Conservation (phyloP, 2,113 vertebrate genomes). For the Aspidoscelis tigris region DNA sequence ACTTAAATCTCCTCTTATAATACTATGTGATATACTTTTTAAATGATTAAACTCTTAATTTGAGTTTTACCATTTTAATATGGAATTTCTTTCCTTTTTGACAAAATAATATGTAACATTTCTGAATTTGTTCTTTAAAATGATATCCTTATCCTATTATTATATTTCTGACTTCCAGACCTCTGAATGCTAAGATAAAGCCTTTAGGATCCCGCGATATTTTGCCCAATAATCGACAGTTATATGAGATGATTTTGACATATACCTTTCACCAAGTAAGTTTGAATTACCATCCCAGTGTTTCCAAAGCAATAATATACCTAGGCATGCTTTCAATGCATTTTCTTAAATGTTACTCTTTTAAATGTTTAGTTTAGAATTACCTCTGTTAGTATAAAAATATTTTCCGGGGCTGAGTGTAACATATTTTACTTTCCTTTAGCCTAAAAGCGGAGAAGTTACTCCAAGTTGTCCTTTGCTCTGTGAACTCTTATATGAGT, state of each 20-base stretch:
- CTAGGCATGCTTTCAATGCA: not conserved
- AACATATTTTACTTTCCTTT: conserved; percentile 42
- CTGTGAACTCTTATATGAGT: conserved; percentile 95
- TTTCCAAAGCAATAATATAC: not conserved
- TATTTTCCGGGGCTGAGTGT: not conserved
- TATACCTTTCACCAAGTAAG: conserved; percentile 95
- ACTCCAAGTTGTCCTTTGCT: conserved; percentile 95
- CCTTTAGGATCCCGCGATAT: conserved; percentile 91
- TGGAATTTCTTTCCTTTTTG: not conserved
- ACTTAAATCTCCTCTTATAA: not conserved
- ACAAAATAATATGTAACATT: not conserved
- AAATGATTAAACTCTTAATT: not conserved
- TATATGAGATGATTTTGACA: conserved; percentile 93
- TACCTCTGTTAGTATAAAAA: conserved; percentile 1
- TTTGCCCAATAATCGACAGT: conserved; percentile 93
- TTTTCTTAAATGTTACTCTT: not conserved
- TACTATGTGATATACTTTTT: not conserved
- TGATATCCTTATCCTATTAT: not conserved
- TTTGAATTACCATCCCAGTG: not conserved
- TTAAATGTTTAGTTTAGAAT: not conserved
- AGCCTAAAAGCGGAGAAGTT: conserved; percentile 98
- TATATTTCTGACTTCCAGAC: conserved; percentile 77
- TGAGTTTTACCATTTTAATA: not conserved
- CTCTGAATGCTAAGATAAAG: conserved; percentile 91
- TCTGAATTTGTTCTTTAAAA: not conserved